These are phyloP conservation scores for Drosophila paracracens DNA, from an alignment of 2,888 invertebrate species.

Conservation along the genomic window DNA sequence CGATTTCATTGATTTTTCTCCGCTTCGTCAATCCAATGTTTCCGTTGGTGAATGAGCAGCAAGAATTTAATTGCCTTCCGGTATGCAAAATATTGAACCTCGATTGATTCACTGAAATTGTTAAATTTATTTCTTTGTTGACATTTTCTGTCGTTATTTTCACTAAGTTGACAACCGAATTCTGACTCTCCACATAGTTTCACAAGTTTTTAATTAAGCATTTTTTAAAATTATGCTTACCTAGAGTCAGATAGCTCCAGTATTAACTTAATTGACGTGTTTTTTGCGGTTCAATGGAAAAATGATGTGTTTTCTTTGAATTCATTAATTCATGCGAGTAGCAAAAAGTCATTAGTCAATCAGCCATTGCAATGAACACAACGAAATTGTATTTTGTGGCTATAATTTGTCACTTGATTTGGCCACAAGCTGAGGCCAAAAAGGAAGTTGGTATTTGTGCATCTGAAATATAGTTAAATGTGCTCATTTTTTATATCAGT, in stretches of 20 bases:
- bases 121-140: too few species aligned
- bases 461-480: background rate
- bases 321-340: slow-evolving; percentile 1
- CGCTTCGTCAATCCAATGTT: background rate
- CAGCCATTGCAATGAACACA: slow-evolving; percentile 27
- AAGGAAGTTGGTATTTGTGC: slow-evolving; percentile 26
- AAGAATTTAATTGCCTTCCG: background rate
- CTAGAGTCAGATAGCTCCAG: too few species aligned
- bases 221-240: too few species aligned
- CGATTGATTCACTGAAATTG: too few species aligned
- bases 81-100: too few species aligned
- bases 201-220: too few species aligned
- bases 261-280: too few species aligned
- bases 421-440: slow-evolving; percentile 5
- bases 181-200: too few species aligned
- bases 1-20: background rate
- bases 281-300: background rate
- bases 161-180: too few species aligned
- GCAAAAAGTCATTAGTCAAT: slow-evolving; percentile 2
- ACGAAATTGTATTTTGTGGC: slow-evolving; percentile 3
- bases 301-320: slow-evolving; percentile 7
- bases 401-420: slow-evolving; percentile 20
- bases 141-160: too few species aligned
- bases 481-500: too few species aligned
- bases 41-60: background rate